Conservation (phyloP, 2,113 vertebrate species). For the Dunckerocampus dactyliophorus region DNA sequence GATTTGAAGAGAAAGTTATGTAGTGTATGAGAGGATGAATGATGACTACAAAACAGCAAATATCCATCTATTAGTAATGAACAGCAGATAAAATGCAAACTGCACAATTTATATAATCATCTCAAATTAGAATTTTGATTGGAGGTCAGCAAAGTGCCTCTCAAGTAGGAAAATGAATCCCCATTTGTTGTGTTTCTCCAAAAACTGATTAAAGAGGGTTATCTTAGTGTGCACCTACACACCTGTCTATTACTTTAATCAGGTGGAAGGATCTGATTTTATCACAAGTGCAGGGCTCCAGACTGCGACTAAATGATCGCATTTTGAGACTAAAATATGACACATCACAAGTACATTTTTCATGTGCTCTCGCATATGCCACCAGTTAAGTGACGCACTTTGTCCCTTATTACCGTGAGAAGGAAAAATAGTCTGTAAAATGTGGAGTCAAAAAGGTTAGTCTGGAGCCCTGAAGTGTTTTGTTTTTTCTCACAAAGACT, state of each 20-base stretch:
- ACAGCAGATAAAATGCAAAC: not conserved
- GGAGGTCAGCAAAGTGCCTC: constrained; percentile 1
- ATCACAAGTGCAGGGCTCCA: constrained; percentile 2
- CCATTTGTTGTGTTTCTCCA: constrained; percentile 3
- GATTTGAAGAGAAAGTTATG: not conserved
- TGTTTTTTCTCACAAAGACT: constrained; percentile 6
- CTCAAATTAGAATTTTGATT: constrained; percentile 11
- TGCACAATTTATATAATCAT: constrained; percentile 2
- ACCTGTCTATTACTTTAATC: constrained; percentile 21
- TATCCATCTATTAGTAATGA: not conserved
- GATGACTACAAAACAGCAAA: not conserved
- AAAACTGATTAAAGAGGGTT: constrained; percentile 6
- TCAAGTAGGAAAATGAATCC: constrained; percentile 14
- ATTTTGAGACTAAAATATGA: too few relatives aligned
- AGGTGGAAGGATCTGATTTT: constrained; percentile 27
- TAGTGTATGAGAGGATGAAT: not conserved
- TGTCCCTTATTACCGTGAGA: too few relatives aligned
- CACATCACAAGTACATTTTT: too few relatives aligned
- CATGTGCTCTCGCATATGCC: too few relatives aligned
- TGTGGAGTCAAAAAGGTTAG: too few relatives aligned
- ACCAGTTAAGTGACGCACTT: too few relatives aligned
- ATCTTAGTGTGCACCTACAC: not conserved
- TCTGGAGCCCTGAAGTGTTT: not conserved
- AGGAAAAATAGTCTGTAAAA: too few relatives aligned
- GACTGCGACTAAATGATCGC: too few relatives aligned